Evolutionary conservation across 1,140 invertebrate genomes (phyloP), one percentile per base, ranked within the genome.

Genomic region (Drosophila tropicalis): DNA sequence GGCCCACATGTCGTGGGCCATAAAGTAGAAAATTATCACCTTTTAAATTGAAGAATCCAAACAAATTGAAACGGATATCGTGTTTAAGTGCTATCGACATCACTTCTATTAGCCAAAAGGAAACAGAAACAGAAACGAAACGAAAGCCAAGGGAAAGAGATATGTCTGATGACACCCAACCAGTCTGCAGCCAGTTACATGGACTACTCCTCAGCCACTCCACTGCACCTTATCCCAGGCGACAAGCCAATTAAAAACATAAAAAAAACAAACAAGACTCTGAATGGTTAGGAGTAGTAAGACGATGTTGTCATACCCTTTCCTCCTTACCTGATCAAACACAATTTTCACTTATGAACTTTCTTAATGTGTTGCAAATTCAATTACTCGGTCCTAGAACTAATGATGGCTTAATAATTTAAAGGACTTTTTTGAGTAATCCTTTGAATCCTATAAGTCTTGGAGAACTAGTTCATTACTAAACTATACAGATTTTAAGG

Each of bases 21-120:
- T 91, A 91, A 91, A 91, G 90, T 91, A 91, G 86, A 86, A 91
- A 91, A 91, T 91, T 91, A 91, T 91, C 90, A 91, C 90, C 90
- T 91, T 91, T 91, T 91, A 91, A 91, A 91, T 91, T 91, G 90
- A 91, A 91, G 90, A 91, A 91, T 91, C 90, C 90, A 91, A 91
- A 91, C 90, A 91, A 91, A 91, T 91, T 91, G 90, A 91, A 91
- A 91, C 90, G 90, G 90, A 91, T 91, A 91, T 91, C 87, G 84
- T 91, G 90, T 91, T 91, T 91, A 91, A 91, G 90, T 91, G 90
- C 90, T 91, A 91, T 91, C 84, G 90, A 90, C 90, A 91, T 91
- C 90, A 91, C 89, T 90, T 86, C 90, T 86, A 90, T 91, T 91
- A 85, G 84, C 73, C 76, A 65, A 25, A 51, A 51, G 15, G 44